Conservation (phyloP, 2,113 vertebrate genomes). For the Archocentrus centrarchus region DNA sequence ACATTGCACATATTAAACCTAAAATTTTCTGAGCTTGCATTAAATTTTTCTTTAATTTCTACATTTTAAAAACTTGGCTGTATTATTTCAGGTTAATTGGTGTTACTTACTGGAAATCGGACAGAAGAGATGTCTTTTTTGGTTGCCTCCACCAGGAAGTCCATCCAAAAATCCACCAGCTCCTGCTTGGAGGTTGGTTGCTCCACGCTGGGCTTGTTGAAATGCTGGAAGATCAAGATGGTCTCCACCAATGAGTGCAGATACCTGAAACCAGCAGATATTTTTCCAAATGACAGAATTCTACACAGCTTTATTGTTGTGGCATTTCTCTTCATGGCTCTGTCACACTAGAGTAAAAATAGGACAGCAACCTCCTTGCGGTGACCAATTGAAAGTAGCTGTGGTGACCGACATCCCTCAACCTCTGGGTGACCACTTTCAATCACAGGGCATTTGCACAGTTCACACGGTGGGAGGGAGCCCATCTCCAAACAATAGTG, state of each 20-base stretch:
- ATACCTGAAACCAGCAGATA: slow-evolving; percentile 84
- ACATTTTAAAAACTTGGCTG: neutral
- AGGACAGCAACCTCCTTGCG: too few species aligned
- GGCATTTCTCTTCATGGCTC: neutral
- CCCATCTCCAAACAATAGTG: too few species aligned
- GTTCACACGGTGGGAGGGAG: too few species aligned
- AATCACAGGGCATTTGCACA: too few species aligned
- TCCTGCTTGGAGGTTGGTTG: slow-evolving; percentile 89
- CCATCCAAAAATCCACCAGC: slow-evolving; percentile 99
- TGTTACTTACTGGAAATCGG: slow-evolving; percentile 91
- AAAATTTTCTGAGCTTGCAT: neutral
- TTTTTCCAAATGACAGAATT: neutral
- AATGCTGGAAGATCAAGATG: slow-evolving; percentile 95
- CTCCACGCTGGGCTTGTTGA: slow-evolving; percentile 89
- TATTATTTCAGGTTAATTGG: neutral
- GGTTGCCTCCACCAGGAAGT: slow-evolving; percentile 95
- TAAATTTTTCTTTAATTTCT: neutral
- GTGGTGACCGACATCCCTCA: too few species aligned
- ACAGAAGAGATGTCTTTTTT: slow-evolving; percentile 94
- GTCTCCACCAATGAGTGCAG: slow-evolving; percentile 94
- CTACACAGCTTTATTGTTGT: neutral
- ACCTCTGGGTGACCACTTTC: too few species aligned
- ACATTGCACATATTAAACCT: neutral
- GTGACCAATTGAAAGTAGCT: too few species aligned
- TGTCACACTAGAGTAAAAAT: too few species aligned